A percentile compares a stretch with the other conserved stretches of the same genome.
phyloP scores from a whole-genome alignment of 2,888 invertebrate species.

The Caenorhabditis imperialis region DNA sequence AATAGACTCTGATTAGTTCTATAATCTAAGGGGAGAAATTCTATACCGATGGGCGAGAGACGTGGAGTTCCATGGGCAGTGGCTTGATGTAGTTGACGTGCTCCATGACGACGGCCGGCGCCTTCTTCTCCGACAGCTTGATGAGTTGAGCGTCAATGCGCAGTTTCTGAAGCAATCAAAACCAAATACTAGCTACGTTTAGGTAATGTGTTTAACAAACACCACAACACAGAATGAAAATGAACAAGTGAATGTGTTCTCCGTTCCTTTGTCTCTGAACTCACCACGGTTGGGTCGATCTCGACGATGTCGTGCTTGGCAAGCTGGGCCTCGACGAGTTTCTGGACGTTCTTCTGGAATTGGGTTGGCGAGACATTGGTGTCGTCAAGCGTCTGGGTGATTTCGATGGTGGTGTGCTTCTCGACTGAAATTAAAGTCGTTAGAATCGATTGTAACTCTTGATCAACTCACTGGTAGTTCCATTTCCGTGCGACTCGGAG shows the following conservation, averaged over 20 bases:
- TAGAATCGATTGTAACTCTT: not conserved
- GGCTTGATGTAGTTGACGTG: constrained; percentile 63
- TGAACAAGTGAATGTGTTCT: no score
- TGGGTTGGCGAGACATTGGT: constrained; percentile 60
- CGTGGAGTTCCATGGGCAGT: constrained; percentile 61
- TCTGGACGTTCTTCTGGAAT: constrained; percentile 66
- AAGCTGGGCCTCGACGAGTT: constrained; percentile 59
- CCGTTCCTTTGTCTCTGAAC: not conserved
- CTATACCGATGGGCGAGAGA: constrained; percentile 62
- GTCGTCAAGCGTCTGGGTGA: constrained; percentile 51
- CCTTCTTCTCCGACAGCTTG: constrained; percentile 57
- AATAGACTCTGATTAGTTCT: constrained; percentile 26
- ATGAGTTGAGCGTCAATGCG: constrained; percentile 68
- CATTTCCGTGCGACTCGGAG: constrained; percentile 48
- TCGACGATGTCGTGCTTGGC: constrained; percentile 58
- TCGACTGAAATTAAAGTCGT: constrained; percentile 27
- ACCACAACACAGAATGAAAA: constrained; percentile 19
- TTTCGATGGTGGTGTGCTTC: constrained; percentile 53
- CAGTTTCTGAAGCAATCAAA: constrained; percentile 62
- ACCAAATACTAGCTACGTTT: constrained; percentile 26
- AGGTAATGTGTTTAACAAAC: constrained; percentile 21
- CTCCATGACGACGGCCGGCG: constrained; percentile 57
- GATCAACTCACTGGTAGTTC: constrained; percentile 32
- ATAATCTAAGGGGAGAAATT: constrained; percentile 22
- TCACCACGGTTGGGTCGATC: constrained; percentile 64